phyloP scores from a whole-genome alignment of 2,113 vertebrate species.

The Laticauda laticaudata region DNA sequence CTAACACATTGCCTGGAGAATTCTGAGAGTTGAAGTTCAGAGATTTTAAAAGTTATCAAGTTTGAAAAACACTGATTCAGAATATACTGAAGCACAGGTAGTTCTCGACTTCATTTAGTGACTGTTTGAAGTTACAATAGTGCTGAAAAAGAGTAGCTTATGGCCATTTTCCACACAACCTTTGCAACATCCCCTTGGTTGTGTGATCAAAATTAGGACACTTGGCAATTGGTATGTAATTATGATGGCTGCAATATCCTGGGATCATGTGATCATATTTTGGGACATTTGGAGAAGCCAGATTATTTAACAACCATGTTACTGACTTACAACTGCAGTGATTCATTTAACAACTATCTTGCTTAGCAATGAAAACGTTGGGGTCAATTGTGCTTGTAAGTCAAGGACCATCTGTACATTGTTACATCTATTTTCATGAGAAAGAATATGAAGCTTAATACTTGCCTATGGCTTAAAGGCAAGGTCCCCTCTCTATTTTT shows the following conservation, averaged over 20 bases:
- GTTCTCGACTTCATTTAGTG: not conserved
- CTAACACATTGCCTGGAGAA: not conserved
- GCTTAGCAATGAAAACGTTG: not conserved
- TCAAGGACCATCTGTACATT: not conserved
- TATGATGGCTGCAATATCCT: not conserved
- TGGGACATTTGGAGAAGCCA: not conserved
- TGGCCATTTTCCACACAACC: not conserved
- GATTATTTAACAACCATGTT: not conserved
- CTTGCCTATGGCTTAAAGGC: not conserved
- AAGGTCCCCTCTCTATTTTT: not conserved
- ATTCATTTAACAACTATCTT: not conserved
- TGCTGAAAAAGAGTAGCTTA: not conserved
- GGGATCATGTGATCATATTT: too few relatives aligned
- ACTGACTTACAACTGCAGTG: not conserved
- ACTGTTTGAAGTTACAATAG: not conserved
- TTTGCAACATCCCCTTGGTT: not conserved
- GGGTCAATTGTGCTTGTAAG: not conserved
- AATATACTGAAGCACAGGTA: not conserved
- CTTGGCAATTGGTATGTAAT: not conserved
- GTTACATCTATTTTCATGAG: not conserved
- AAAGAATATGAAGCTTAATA: not conserved
- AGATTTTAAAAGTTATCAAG: not conserved
- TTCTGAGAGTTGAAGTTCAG: not conserved
- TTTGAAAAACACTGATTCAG: not conserved
- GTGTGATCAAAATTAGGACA: not conserved